These are phyloP conservation scores for Parnassius glacialis DNA, from an alignment of 2,888 invertebrate species.

Conservation along the genomic window DNA sequence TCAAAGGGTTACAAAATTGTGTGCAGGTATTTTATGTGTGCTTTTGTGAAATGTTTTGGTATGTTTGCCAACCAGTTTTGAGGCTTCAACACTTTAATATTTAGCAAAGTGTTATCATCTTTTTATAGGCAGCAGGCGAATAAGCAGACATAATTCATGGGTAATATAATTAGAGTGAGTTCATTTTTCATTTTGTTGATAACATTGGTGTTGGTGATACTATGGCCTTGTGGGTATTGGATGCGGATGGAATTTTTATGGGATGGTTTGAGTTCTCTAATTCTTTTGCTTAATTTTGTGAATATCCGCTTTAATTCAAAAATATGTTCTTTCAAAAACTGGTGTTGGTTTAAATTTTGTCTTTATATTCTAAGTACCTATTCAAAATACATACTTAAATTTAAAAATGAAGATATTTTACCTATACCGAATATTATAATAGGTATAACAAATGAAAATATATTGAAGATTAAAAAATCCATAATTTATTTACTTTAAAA, in stretches of 20 bases:
- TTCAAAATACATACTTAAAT: too few relatives aligned
- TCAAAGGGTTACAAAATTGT: slow-evolving; percentile 44
- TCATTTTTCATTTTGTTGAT: slow-evolving; percentile 72
- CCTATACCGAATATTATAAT: too few relatives aligned
- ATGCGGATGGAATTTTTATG: slow-evolving; percentile 29
- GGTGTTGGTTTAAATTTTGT: slow-evolving; percentile 34
- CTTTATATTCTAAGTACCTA: too few relatives aligned
- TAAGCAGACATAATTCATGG: slow-evolving; percentile 44
- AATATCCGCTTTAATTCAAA: slow-evolving; percentile 4
- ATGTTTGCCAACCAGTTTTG: slow-evolving; percentile 46
- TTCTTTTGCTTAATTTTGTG: slow-evolving; percentile 18
- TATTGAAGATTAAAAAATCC: too few relatives aligned
- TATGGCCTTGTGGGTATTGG: slow-evolving; percentile 48
- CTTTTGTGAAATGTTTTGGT: slow-evolving; percentile 43
- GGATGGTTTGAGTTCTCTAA: slow-evolving; percentile 23
- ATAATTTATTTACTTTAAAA: too few relatives aligned
- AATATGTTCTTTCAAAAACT: slow-evolving; percentile 17
- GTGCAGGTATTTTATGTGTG: slow-evolving; percentile 42
- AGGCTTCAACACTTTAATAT: slow-evolving; percentile 60
- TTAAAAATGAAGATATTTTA: too few relatives aligned
- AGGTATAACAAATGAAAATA: too few relatives aligned
- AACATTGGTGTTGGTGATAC: slow-evolving; percentile 59
- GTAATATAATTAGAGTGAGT: slow-evolving; percentile 70
- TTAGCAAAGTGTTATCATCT: slow-evolving; percentile 54
- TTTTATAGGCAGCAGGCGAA: slow-evolving; percentile 48